These are phyloP conservation scores for Protomyctophum bolini DNA, from an alignment of 2,113 vertebrate genomes.

Conservation along the genomic window DNA sequence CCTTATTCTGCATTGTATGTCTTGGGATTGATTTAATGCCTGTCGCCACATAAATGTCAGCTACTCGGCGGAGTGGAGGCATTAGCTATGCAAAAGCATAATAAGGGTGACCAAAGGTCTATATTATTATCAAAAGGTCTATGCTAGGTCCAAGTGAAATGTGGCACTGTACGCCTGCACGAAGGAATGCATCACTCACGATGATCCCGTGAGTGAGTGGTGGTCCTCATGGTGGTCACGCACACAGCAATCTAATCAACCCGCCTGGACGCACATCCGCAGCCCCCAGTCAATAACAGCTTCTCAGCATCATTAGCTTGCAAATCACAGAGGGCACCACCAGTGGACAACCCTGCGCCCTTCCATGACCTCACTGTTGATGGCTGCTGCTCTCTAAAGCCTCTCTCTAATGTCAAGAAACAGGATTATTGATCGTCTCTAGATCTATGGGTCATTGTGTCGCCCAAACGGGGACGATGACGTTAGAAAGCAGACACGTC, in stretches of 20 bases:
- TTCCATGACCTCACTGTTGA: conserved; percentile 3
- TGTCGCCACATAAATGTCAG: conserved; percentile 30
- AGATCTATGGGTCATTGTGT: conserved; percentile 14
- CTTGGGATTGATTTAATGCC: neutral
- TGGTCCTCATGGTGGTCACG: neutral
- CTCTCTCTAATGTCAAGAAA: conserved; percentile 28
- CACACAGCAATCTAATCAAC: conserved; percentile 39
- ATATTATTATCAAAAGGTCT: neutral
- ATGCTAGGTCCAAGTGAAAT: neutral
- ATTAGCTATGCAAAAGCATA: neutral
- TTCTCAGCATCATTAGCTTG: conserved; percentile 46
- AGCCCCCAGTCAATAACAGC: conserved; percentile 28
- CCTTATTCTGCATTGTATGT: conserved; percentile 31
- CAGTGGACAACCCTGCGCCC: neutral
- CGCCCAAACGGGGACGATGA: conserved; percentile 15
- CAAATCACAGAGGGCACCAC: conserved; percentile 47
- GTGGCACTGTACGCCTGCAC: neutral
- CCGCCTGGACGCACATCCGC: conserved; percentile 18
- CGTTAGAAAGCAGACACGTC: neutral
- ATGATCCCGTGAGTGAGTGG: neutral
- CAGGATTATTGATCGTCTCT: conserved; percentile 23
- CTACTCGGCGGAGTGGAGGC: neutral
- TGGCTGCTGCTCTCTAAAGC: conserved; percentile 1
- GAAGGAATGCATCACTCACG: neutral
- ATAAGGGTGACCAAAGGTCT: neutral